Base-by-base conservation (phyloP, 2,113 vertebrate species). In the Scopus umbretta region DNA sequence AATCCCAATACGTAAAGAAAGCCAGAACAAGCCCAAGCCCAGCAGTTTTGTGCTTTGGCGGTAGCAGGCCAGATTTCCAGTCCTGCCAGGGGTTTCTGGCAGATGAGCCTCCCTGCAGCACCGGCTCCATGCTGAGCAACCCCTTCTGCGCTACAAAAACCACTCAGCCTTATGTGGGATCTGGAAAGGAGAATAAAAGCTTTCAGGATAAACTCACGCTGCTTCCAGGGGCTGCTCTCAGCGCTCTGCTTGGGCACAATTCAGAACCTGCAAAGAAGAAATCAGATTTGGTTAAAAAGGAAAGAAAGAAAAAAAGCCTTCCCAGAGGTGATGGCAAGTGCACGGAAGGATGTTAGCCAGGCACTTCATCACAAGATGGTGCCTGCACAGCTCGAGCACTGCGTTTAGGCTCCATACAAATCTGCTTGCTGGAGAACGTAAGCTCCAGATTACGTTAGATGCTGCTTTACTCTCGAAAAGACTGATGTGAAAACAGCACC, bases 131-230 rank as follows among this genome's bases (percentile, higher is more conserved):
- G 55, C 86, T 47, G 63, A 78, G 80, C 71, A 93, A 50, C 55
- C 65, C 68, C 17, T 88, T 67, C 70, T 32, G 11, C 0, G 1
- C 88, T 61, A 67, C 45, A 85, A 79, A 94, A 88, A 67, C 62
- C 88, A 62, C 70, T 72, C 80, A 81, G 4, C 21, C 68, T 81
- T 30, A 50, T 8, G 53, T 42, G 40, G 65, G 61, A 81, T 81
- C 53, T 75, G 49, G 53, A 42, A 92, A 92, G 74, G 43, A 91
- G 78, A 92, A 91, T 42, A 94, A 94, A 91, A 65, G 88, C 22
- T 56, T 92, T 85, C 53, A 86, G 63, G 76, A 86, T 75, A 89
- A 89, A 97, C 97, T 98, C 94, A 97, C 97, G 1, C 92, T 92
- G 82, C 63, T 91, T 92, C 86, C 80, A 52, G 80, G 59, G 75